These are phyloP conservation scores for Notiomystis cincta DNA, from an alignment of 2,113 vertebrate genomes.

Conservation along the genomic window DNA sequence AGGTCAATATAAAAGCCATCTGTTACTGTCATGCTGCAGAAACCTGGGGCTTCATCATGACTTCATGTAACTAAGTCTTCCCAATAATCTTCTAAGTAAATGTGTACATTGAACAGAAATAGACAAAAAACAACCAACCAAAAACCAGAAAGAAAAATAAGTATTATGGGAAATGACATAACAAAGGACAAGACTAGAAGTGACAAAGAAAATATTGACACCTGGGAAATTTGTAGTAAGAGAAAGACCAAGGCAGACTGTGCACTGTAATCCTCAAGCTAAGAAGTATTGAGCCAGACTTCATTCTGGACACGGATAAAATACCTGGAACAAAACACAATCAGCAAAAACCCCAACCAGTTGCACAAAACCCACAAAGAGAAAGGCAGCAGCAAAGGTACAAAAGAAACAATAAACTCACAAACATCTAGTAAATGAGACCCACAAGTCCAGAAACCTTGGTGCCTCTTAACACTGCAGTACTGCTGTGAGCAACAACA, in stretches of 20 bases:
- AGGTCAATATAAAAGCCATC: neutral
- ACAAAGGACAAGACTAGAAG: neutral
- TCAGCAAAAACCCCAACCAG: neutral
- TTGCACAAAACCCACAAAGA: neutral
- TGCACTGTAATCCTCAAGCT: neutral
- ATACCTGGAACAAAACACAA: neutral
- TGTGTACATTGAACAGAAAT: neutral
- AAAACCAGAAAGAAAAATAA: neutral
- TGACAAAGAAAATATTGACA: neutral
- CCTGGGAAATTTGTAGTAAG: neutral
- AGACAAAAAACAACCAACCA: neutral
- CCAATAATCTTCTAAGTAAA: neutral
- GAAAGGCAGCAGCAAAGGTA: neutral
- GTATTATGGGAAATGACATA: neutral
- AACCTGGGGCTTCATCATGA: neutral
- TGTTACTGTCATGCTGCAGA: neutral
- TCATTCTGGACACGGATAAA: neutral
- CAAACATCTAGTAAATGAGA: neutral
- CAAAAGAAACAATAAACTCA: neutral
- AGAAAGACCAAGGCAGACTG: neutral
- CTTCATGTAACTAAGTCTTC: neutral
- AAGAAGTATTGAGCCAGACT: neutral
- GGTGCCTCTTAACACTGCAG: neutral
- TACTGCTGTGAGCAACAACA: neutral
- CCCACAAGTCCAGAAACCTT: neutral